A percentile compares a stretch with the other conserved stretches of the same genome.
Conservation (phyloP, 2,888 invertebrate genomes). For the Cecidostiba fungosa region DNA sequence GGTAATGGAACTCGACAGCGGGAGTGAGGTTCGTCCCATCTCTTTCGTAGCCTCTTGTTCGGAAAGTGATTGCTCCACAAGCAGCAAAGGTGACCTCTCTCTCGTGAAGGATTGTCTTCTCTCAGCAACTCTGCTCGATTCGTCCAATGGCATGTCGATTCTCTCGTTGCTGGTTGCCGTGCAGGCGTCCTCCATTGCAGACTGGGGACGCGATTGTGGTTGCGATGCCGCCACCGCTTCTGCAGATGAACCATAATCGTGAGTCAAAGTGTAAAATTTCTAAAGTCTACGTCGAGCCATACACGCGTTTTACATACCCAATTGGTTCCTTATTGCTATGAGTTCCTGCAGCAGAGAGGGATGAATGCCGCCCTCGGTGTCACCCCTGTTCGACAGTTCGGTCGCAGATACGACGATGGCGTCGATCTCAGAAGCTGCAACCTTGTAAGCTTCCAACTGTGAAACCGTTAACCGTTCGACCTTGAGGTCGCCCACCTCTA, state of each 20-base stretch:
- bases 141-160: constrained; percentile 55
- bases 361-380: constrained; percentile 85
- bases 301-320: constrained; percentile 67
- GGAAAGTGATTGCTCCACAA: constrained; percentile 20
- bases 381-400: constrained; percentile 87
- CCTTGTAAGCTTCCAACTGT: constrained; percentile 89
- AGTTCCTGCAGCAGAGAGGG: constrained; percentile 75
- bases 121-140: neutral
- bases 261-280: neutral
- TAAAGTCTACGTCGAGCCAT: neutral
- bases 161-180: constrained; percentile 68
- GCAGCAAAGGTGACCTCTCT: constrained; percentile 57
- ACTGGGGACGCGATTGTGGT: constrained; percentile 53
- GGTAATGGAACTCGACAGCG: constrained; percentile 36
- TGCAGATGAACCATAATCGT: neutral
- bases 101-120: constrained; percentile 38
- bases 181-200: constrained; percentile 67
- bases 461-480: constrained; percentile 90
- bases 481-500: constrained; percentile 88
- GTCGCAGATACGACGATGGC: constrained; percentile 87
- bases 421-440: constrained; percentile 91
- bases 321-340: constrained; percentile 76
- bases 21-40: constrained; percentile 47
- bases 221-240: constrained; percentile 65
- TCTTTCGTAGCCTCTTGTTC: constrained; percentile 58